Evolutionary conservation across 2,888 invertebrate genomes (phyloP).

Genomic region (Heliconius sara): DNA sequence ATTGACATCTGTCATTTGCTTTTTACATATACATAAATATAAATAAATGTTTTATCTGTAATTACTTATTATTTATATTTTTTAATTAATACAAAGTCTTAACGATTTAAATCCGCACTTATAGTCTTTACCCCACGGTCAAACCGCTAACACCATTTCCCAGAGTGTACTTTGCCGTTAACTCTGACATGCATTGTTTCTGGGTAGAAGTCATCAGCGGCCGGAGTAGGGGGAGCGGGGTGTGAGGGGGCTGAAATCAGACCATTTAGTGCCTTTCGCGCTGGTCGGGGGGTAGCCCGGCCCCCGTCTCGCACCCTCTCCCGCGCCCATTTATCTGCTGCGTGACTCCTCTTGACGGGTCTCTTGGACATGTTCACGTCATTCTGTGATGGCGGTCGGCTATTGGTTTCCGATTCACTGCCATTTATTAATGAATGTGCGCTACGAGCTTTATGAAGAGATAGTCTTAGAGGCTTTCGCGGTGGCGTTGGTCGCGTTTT

Average conservation of each 20-base stretch:
- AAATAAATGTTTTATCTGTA: constrained; percentile 4
- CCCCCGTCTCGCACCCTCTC: constrained; percentile 63
- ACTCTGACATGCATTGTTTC: constrained; percentile 58
- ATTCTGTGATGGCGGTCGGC: constrained; percentile 59
- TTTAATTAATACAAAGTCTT: neutral
- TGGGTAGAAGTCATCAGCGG: constrained; percentile 74
- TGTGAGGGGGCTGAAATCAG: constrained; percentile 66
- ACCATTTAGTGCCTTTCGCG: constrained; percentile 58
- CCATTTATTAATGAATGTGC: constrained; percentile 87
- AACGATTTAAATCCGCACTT: neutral
- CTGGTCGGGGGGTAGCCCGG: constrained; percentile 73
- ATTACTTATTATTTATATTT: neutral
- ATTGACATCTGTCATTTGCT: constrained; percentile 14
- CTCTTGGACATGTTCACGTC: constrained; percentile 70
- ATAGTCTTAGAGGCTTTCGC: constrained; percentile 92
- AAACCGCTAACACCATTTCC: constrained; percentile 65
- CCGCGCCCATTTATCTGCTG: constrained; percentile 64
- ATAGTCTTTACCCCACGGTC: neutral
- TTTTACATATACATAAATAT: neutral
- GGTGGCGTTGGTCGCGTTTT: constrained; percentile 90
- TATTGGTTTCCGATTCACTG: constrained; percentile 75
- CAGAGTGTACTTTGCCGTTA: constrained; percentile 54
- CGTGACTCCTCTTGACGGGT: constrained; percentile 85
- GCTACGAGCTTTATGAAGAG: constrained; percentile 92
- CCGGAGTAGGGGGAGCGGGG: constrained; percentile 66